phyloP scores from a whole-genome alignment of 2,113 vertebrate genomes.

The Callochromis pleurospilus region DNA sequence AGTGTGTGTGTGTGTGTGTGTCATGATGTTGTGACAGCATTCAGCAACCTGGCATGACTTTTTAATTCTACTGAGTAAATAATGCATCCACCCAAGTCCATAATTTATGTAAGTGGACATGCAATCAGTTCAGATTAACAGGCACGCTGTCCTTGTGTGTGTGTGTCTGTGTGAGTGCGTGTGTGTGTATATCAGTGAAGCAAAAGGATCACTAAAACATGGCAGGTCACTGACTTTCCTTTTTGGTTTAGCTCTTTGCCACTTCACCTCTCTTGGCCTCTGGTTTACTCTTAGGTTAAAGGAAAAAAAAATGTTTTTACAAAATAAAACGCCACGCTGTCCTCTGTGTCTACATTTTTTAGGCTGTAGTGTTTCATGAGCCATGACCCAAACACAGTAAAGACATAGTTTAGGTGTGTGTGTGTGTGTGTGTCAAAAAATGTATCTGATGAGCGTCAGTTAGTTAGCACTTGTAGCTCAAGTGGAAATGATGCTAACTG shows the following conservation, averaged over 20 bases:
- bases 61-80: slow-evolving; percentile 73
- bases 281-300: neutral
- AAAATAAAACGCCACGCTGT: neutral
- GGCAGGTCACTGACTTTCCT: slow-evolving; percentile 51
- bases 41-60: slow-evolving; percentile 59
- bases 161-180: neutral
- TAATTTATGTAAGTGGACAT: slow-evolving; percentile 80
- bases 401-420: neutral
- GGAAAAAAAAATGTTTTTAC: neutral
- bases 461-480: neutral
- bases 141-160: slow-evolving; percentile 23
- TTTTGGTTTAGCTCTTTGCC: slow-evolving; percentile 7
- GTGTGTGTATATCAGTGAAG: neutral
- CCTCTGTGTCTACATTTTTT: neutral
- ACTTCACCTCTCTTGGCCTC: neutral
- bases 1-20: slow-evolving; percentile 11
- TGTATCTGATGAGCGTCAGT: neutral
- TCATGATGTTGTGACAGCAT: slow-evolving; percentile 47
- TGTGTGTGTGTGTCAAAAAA: neutral
- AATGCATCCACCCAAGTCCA: slow-evolving; percentile 62
- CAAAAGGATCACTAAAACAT: slow-evolving; percentile 28
- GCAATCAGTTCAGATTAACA: slow-evolving; percentile 76
- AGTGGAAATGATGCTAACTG: neutral
- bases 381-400: neutral
- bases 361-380: neutral